Percentiles rank a stretch among this genome's conserved stretches.
These are phyloP conservation scores for Drosophila quinaria DNA, from an alignment of 2,888 invertebrate species.

Conservation along the genomic window DNA sequence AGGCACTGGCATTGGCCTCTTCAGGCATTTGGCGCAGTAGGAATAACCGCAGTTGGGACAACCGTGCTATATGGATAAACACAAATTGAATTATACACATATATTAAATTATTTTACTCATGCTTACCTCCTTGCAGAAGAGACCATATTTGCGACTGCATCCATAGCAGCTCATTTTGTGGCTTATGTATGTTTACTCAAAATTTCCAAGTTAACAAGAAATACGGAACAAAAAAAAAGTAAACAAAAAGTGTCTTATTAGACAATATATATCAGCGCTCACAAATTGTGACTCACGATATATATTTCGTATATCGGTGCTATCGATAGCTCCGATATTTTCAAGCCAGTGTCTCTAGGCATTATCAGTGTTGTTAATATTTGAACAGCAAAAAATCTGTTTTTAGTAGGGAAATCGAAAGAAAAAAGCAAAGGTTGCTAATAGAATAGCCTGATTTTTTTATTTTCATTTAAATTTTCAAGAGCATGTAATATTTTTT, in stretches of 20 bases:
- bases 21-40: slow-evolving; percentile 93
- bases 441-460: too few relatives aligned
- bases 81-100: slow-evolving; percentile 11
- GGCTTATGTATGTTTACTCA: background rate
- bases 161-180: slow-evolving; percentile 90
- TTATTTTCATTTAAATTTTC: too few relatives aligned
- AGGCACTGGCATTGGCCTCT: slow-evolving; percentile 89
- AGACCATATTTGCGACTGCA: slow-evolving; percentile 90
- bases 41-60: slow-evolving; percentile 94
- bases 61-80: slow-evolving; percentile 88
- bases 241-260: slow-evolving; percentile 40
- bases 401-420: background rate
- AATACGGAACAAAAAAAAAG: slow-evolving; percentile 13
- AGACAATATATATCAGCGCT: slow-evolving; percentile 25
- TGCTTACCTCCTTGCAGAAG: slow-evolving; percentile 90
- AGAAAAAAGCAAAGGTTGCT: too few relatives aligned
- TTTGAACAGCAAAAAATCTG: background rate
- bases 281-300: slow-evolving; percentile 30
- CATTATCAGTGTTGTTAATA: background rate
- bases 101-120: background rate
- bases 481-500: too few relatives aligned
- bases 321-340: slow-evolving; percentile 34
- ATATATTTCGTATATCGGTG: slow-evolving; percentile 11
- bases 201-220: slow-evolving; percentile 4
- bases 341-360: background rate